Evolutionary conservation across 1,140 invertebrate species (phyloP), one percentile per base, ranked within the genome.

Genomic region (Macrotrachela quadricornifera): DNA sequence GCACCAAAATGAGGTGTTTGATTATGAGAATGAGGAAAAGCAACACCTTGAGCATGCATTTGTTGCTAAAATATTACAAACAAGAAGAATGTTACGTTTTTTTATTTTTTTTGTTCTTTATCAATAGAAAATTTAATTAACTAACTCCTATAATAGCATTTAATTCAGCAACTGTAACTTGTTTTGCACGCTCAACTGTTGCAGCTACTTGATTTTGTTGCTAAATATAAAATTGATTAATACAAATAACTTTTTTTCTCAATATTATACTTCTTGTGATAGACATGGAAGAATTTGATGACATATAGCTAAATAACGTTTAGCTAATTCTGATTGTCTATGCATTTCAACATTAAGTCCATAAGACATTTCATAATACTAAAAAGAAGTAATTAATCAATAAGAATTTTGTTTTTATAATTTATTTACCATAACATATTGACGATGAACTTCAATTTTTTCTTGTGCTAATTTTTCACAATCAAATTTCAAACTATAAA

Each of bases 331-430:
- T 71, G 85, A 91, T 81, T 94, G 92, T 79, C 96, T 96, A 73
- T 94, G 88, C 86, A 96, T 92, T 78, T 97, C 92, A 62, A 95
- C 87, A 73, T 95, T 95, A 66, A 96, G 78, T 59, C 88, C 88
- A 74, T 92, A 95, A 36, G 88, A 92, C 87, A 96, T 95, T 77
- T 96, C 91, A 77, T 95, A 96, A 75, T 96, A 96, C 88, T 94
- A 80, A 62, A 84, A 85, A 69, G 8, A 30, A 84, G 85, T 70
- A 71, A 60, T 70, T 42, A 42, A 42, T 14, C 12, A 3, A 42
- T 42, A 15, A 42, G 2, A 10, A 42, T 4, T 13, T 4, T 14
- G 10, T 4, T 4, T 14, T 14, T 4, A 42, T 14, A 42, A 64
- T 80, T n/a, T n/a, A n/a, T n/a, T 82, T 74, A 87, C 83, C 85